phyloP scores from a whole-genome alignment of 1,140 invertebrate genomes.

The Anadara kagoshimensis region DNA sequence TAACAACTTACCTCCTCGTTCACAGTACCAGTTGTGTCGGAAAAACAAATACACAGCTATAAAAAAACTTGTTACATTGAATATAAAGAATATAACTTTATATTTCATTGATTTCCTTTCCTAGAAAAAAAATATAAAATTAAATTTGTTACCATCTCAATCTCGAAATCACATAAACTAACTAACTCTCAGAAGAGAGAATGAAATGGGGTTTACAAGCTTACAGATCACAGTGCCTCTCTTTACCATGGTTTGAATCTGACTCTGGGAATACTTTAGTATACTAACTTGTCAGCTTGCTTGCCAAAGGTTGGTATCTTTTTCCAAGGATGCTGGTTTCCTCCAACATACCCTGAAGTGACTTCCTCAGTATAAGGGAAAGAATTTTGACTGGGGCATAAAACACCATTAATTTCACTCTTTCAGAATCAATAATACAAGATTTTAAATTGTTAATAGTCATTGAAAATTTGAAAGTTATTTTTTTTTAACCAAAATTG shows the following conservation, averaged over 20 bases:
- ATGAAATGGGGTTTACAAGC: no score
- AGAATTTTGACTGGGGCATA: no score
- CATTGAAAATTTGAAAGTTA: no score
- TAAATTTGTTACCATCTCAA: neutral
- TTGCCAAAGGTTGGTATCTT: neutral
- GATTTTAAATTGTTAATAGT: no score
- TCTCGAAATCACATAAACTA: neutral
- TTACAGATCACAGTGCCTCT: no score
- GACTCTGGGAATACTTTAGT: neutral
- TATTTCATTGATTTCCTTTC: slow-evolving; percentile 82
- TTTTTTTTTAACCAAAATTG: no score
- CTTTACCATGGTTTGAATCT: neutral
- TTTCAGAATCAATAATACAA: no score
- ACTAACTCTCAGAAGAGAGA: neutral
- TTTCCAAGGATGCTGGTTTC: no score
- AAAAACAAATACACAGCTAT: slow-evolving; percentile 91
- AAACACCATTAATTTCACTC: no score
- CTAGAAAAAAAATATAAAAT: slow-evolving; percentile 38
- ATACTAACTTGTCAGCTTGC: neutral
- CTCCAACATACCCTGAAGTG: no score
- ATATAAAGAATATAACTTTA: slow-evolving; percentile 84
- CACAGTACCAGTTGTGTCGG: slow-evolving; percentile 93
- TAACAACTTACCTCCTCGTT: slow-evolving; percentile 86
- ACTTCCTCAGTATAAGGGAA: no score
- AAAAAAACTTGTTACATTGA: slow-evolving; percentile 86